Evolutionary conservation across 2,888 invertebrate species (phyloP).

Genomic region (Nudaria mundana): DNA sequence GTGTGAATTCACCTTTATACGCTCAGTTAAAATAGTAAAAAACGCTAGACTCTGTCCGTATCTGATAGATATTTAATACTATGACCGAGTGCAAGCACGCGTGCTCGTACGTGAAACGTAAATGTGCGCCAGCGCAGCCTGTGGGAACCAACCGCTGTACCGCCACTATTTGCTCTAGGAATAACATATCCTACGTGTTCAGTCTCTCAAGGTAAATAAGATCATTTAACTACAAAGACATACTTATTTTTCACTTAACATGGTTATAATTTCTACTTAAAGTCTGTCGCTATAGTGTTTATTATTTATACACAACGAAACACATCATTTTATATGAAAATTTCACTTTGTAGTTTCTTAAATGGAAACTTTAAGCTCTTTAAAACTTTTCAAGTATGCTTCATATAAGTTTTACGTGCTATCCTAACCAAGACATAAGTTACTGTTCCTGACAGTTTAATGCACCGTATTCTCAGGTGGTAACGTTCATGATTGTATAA

Average conservation of each 20-base stretch:
- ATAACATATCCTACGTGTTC: conserved; percentile 7
- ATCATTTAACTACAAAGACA: conserved; percentile 6
- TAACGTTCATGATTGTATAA: conserved; percentile 3
- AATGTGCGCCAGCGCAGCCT: conserved; percentile 48
- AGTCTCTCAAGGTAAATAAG: neutral
- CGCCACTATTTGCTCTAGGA: conserved; percentile 12
- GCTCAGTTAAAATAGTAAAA: neutral
- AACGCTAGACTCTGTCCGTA: neutral
- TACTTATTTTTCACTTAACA: conserved; percentile 1
- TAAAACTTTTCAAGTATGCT: conserved; percentile 76
- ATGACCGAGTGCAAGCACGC: conserved; percentile 55
- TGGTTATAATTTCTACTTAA: no score
- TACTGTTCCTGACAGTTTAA: neutral
- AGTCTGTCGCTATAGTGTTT: conserved; percentile 3
- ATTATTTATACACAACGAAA: conserved; percentile 26
- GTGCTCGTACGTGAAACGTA: conserved; percentile 64
- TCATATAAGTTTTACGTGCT: conserved; percentile 75
- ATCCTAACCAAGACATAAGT: conserved; percentile 30
- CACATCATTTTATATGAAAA: conserved; percentile 56
- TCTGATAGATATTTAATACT: conserved; percentile 44
- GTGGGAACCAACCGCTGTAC: conserved; percentile 48
- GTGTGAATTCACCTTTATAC: no score
- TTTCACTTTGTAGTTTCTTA: conserved; percentile 64
- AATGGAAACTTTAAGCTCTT: conserved; percentile 70
- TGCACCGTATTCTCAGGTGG: rapidly evolving